Percentiles rank a stretch among this genome's conserved stretches.
Conservation (phyloP, 35 echinoderm and acorn worm genomes). For the Heliocidaris tuberculata region DNA sequence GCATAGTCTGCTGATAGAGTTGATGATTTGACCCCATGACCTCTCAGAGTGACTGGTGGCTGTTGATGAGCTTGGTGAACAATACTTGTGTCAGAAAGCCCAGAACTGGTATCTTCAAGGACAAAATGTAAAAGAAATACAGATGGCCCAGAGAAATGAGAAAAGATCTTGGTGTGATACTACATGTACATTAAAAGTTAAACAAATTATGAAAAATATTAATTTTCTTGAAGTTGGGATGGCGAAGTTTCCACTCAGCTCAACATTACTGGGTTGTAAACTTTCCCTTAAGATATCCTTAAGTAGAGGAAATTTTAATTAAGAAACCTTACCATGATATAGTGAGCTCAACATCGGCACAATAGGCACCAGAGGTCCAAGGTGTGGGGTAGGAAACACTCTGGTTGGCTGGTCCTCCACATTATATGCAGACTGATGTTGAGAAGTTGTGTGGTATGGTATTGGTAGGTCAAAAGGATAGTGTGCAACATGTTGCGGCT, state of each 20-base stretch:
- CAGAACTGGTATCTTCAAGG: background rate
- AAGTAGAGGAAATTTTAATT: background rate
- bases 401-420: background rate
- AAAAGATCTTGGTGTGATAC: too few relatives aligned
- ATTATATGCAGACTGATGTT: background rate
- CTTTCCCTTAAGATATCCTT: too few relatives aligned
- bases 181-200: too few relatives aligned
- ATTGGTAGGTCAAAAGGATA: background rate
- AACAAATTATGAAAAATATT: too few relatives aligned
- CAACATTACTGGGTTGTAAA: too few relatives aligned
- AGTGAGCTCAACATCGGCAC: background rate
- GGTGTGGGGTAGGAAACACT: background rate
- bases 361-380: background rate
- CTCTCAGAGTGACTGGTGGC: background rate
- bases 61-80: background rate
- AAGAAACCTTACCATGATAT: background rate
- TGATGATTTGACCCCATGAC: background rate
- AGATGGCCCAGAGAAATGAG: background rate
- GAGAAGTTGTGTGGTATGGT: background rate
- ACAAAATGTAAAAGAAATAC: background rate
- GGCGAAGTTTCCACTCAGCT: background rate
- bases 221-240: background rate
- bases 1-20: background rate
- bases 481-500: background rate
- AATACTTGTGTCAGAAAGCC: background rate